Evolutionary conservation across 1,140 invertebrate species (phyloP).

Genomic region (Drosophila pseudoananassae): DNA sequence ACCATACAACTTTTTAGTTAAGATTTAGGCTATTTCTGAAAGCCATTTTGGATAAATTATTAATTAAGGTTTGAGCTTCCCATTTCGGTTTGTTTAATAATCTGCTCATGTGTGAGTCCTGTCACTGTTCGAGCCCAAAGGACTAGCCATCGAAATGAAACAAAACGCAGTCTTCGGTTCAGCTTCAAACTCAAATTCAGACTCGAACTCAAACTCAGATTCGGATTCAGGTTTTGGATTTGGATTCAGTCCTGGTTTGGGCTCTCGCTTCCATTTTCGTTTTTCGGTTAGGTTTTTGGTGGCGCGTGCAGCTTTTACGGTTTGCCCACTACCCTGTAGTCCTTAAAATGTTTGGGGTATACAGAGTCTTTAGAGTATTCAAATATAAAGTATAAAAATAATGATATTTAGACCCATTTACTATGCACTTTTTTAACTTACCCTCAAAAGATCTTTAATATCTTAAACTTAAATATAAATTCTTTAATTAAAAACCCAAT

Average conservation of each 20-base stretch:
- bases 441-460: too few relatives aligned
- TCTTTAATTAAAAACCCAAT: not conserved
- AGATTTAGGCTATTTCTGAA: not conserved
- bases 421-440: too few relatives aligned
- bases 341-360: not conserved
- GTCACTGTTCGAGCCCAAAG: conserved; percentile 8
- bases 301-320: conserved; percentile 45
- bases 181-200: not conserved
- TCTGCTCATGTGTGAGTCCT: conserved; percentile 38
- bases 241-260: conserved; percentile 24
- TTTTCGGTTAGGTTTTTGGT: conserved; percentile 28
- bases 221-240: conserved; percentile 11
- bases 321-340: conserved; percentile 36
- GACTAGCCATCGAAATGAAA: not conserved
- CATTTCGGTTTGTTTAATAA: not conserved
- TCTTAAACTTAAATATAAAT: not conserved
- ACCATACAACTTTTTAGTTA: too few relatives aligned
- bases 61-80: not conserved
- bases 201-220: conserved; percentile 10
- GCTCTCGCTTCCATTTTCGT: conserved; percentile 8
- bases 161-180: not conserved
- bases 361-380: too few relatives aligned
- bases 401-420: too few relatives aligned
- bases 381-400: too few relatives aligned
- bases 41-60: not conserved